These are phyloP conservation scores for Alloplasta piceator DNA, from an alignment of 2,888 invertebrate genomes.

Conservation along the genomic window DNA sequence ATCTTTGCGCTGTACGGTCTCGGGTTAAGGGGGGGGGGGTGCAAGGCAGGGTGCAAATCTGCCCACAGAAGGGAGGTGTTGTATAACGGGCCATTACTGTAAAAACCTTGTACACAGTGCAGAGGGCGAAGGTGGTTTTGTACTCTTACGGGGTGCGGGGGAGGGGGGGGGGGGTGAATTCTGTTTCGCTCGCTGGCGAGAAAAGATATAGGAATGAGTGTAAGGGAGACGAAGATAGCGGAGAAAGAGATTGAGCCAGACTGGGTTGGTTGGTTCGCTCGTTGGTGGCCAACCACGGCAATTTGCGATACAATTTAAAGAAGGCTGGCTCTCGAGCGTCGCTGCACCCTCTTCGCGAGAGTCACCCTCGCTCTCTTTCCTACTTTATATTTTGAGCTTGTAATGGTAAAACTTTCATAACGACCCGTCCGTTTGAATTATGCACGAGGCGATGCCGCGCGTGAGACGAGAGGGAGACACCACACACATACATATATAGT, in stretches of 20 bases:
- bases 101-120: slow-evolving; percentile 22
- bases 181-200: neutral
- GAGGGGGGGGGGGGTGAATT: slow-evolving; percentile 25
- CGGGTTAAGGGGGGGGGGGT: neutral
- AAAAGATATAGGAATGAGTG: slow-evolving; percentile 4
- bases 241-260: slow-evolving; percentile 9
- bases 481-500: slow-evolving; percentile 4
- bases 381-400: slow-evolving; percentile 74
- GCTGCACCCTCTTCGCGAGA: slow-evolving; percentile 56
- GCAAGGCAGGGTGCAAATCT: slow-evolving; percentile 36
- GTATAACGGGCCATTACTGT: slow-evolving; percentile 52
- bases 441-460: slow-evolving; percentile 70
- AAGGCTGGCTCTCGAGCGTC: slow-evolving; percentile 67
- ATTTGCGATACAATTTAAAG: slow-evolving; percentile 80
- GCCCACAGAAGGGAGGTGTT: slow-evolving; percentile 28
- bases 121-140: slow-evolving; percentile 24
- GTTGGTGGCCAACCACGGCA: slow-evolving; percentile 67
- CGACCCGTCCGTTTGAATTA: slow-evolving; percentile 77
- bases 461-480: slow-evolving; percentile 42
- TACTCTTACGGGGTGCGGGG: slow-evolving; percentile 6
- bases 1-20: slow-evolving; percentile 16
- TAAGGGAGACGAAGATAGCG: neutral
- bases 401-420: slow-evolving; percentile 80
- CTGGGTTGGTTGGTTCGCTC: slow-evolving; percentile 42
- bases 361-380: slow-evolving; percentile 63